These are phyloP conservation scores for Danio jaintianensis DNA, from an alignment of 2,797 vertebrate species.

Conservation along the genomic window DNA sequence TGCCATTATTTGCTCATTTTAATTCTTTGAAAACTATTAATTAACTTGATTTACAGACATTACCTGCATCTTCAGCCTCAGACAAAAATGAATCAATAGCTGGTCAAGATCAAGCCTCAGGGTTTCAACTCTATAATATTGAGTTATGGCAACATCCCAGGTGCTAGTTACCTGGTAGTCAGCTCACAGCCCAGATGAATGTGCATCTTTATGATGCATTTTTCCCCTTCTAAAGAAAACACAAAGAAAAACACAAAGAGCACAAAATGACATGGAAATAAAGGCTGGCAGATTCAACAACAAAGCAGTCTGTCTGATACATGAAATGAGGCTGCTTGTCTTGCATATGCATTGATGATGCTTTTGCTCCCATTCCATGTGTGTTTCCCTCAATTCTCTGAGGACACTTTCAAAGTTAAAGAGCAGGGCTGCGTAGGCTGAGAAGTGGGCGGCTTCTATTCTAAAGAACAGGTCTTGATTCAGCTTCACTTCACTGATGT, in stretches of 20 bases:
- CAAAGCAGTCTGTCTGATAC: constrained; percentile 28
- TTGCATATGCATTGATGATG: constrained; percentile 8
- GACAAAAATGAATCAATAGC: constrained; percentile 34
- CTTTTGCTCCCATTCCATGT: constrained; percentile 31
- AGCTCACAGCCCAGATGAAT: constrained; percentile 14
- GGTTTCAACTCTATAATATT: constrained; percentile 22
- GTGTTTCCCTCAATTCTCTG: constrained; percentile 14
- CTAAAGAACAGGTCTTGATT: constrained; percentile 39
- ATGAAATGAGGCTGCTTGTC: constrained; percentile 7
- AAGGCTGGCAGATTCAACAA: constrained; percentile 5
- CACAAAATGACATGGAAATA: background rate
- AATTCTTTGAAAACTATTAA: too few relatives aligned
- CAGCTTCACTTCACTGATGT: constrained; percentile 2
- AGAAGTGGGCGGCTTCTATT: constrained; percentile 52
- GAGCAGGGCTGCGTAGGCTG: constrained; percentile 37
- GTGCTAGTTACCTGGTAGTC: constrained; percentile 14
- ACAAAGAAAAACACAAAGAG: background rate
- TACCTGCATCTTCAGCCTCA: constrained; percentile 2
- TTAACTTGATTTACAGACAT: constrained; percentile 12
- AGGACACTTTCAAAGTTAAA: constrained; percentile 41
- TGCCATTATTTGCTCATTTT: too few relatives aligned
- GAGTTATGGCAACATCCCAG: constrained; percentile 17
- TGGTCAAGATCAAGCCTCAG: constrained; percentile 22
- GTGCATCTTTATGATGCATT: constrained; percentile 18
- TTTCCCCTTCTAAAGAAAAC: background rate